phyloP scores from a whole-genome alignment of 2,113 vertebrate genomes.

The Marmota monax region DNA sequence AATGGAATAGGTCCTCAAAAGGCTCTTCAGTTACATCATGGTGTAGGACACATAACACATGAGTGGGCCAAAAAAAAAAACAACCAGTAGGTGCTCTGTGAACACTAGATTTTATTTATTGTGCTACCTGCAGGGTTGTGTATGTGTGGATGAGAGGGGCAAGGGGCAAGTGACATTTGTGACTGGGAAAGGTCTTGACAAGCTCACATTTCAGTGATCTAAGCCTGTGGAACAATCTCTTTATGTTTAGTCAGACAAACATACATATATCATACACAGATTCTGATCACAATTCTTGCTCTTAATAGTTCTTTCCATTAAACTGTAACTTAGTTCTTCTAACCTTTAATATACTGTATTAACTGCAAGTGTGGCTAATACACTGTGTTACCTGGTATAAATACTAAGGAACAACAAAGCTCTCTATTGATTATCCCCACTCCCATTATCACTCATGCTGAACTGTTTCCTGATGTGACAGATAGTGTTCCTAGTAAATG shows the following conservation, averaged over 20 bases:
- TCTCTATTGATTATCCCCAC: neutral
- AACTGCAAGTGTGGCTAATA: neutral
- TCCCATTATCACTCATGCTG: neutral
- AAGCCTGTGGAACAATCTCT: neutral
- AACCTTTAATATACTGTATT: neutral
- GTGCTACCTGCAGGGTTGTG: neutral
- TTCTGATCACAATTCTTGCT: conserved; percentile 7
- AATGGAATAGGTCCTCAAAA: neutral
- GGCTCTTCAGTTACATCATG: neutral
- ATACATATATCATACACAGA: neutral
- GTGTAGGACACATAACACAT: neutral
- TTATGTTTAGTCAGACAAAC: neutral
- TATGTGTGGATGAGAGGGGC: neutral
- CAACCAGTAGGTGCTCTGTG: neutral
- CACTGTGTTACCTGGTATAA: neutral
- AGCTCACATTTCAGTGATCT: neutral
- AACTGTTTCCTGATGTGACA: neutral
- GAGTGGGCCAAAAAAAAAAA: neutral
- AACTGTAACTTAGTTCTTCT: neutral
- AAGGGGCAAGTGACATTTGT: neutral
- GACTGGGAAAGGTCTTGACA: neutral
- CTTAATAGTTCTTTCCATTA: neutral
- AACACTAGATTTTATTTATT: neutral
- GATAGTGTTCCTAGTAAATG: neutral
- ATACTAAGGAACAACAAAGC: neutral